Evolutionary conservation across 2,888 invertebrate genomes (phyloP).

Genomic region (Marronus borbonicus): DNA sequence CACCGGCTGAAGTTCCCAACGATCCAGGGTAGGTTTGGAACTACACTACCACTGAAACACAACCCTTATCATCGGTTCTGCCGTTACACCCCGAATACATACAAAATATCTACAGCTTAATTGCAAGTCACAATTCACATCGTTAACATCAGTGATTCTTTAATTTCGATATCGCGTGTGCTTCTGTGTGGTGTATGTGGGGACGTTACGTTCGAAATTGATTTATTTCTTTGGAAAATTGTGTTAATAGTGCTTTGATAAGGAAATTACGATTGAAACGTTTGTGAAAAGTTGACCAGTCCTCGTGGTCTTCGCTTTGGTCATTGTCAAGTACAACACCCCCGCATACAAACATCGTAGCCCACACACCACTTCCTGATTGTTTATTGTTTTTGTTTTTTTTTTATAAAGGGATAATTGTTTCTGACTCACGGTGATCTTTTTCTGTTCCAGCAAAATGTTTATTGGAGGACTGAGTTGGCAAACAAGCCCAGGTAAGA

Average conservation of each 20-base stretch:
- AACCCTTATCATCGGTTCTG: conserved; percentile 53
- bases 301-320: conserved; percentile 37
- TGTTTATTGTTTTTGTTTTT: conserved; percentile 47
- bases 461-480: conserved; percentile 99
- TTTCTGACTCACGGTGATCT: conserved; percentile 36
- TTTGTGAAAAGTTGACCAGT: conserved; percentile 13
- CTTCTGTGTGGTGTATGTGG: conserved; percentile 47
- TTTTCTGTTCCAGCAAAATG: conserved; percentile 95
- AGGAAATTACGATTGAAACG: conserved; percentile 17
- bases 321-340: conserved; percentile 40
- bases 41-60: conserved; percentile 40
- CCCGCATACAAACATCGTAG: conserved; percentile 44
- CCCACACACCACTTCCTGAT: conserved; percentile 46
- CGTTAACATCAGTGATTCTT: conserved; percentile 29
- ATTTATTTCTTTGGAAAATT: conserved; percentile 36
- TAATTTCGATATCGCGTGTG: conserved; percentile 40
- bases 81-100: conserved; percentile 49
- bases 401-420: conserved; percentile 32
- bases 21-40: conserved; percentile 87
- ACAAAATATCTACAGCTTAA: conserved; percentile 19
- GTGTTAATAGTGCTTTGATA: conserved; percentile 36
- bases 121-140: conserved; percentile 33
- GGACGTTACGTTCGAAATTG: conserved; percentile 30
- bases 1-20: conserved; percentile 93
- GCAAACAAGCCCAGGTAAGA: conserved; percentile 99